These are phyloP conservation scores for Actinernus sp. DNA, from an alignment of 92 coral and sea anemone species.

Conservation along the genomic window DNA sequence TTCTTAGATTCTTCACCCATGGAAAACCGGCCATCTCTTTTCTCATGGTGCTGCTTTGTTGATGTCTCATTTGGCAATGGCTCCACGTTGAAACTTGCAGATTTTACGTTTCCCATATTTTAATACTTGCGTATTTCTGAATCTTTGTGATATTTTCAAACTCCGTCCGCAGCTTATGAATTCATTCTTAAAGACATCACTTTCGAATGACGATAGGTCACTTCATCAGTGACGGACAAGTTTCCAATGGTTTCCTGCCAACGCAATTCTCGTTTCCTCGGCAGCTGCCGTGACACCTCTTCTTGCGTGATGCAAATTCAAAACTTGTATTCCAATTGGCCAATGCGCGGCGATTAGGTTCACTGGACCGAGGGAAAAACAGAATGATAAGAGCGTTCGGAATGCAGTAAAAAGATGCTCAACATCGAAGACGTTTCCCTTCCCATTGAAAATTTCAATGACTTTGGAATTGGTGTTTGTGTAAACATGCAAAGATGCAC, in stretches of 20 bases:
- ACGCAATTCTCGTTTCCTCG: background rate
- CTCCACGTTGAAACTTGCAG: constrained; percentile 36
- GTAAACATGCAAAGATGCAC: too few species aligned
- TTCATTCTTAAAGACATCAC: background rate
- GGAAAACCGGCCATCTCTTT: constrained; percentile 4
- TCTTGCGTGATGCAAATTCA: background rate
- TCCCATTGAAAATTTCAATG: too few species aligned
- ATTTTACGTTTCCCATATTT: constrained; percentile 39
- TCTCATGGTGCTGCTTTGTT: background rate
- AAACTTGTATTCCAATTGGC: background rate
- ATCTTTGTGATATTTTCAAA: background rate
- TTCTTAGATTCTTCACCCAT: background rate
- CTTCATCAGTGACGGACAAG: background rate
- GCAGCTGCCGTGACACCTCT: background rate
- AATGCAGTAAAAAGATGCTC: background rate
- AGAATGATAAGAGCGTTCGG: background rate
- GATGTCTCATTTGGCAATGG: background rate
- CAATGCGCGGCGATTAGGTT: background rate
- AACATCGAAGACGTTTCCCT: too few species aligned
- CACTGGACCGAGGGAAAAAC: background rate
- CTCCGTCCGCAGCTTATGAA: background rate
- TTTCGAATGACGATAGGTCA: background rate
- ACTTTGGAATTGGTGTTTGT: too few species aligned
- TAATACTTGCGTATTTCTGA: background rate
- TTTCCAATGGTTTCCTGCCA: constrained; percentile 1